A percentile compares a stretch with the other conserved stretches of the same genome.
These are phyloP conservation scores for Andrena dorsata DNA, from an alignment of 2,888 invertebrate genomes.

Conservation along the genomic window DNA sequence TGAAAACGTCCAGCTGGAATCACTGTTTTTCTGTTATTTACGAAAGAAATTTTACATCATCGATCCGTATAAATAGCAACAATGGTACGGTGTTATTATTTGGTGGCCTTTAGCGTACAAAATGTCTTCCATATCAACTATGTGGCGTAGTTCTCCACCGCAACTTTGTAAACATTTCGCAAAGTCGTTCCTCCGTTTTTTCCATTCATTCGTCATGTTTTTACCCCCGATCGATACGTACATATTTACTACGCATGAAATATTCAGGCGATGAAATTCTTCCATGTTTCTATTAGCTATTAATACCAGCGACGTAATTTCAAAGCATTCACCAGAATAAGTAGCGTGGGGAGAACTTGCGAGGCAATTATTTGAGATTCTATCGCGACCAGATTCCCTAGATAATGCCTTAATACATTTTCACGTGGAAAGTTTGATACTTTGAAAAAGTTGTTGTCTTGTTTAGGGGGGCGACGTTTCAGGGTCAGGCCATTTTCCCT, in stretches of 20 bases:
- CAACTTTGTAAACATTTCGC: background rate
- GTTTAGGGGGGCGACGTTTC: conserved; percentile 29
- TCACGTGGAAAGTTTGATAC: conserved; percentile 17
- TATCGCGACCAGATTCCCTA: background rate
- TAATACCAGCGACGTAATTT: background rate
- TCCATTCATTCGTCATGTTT: conserved; percentile 6
- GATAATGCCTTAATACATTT: background rate
- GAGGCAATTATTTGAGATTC: background rate
- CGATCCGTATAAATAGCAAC: conserved; percentile 50
- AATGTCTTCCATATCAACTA: background rate
- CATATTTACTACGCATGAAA: conserved; percentile 19
- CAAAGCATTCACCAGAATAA: background rate
- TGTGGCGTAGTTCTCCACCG: background rate
- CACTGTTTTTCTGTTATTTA: conserved; percentile 18
- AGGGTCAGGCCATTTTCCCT: conserved; percentile 39
- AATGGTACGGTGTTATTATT: conserved; percentile 60
- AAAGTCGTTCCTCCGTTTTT: background rate
- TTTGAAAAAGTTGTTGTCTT: background rate
- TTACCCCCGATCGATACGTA: conserved; percentile 17
- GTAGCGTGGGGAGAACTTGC: background rate
- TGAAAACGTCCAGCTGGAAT: background rate
- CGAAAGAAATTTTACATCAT: conserved; percentile 7
- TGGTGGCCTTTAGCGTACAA: conserved; percentile 8
- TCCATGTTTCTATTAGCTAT: background rate
- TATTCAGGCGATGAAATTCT: conserved; percentile 18